These are phyloP conservation scores for Agrochola litura DNA, from an alignment of 2,888 invertebrate genomes.

Conservation along the genomic window DNA sequence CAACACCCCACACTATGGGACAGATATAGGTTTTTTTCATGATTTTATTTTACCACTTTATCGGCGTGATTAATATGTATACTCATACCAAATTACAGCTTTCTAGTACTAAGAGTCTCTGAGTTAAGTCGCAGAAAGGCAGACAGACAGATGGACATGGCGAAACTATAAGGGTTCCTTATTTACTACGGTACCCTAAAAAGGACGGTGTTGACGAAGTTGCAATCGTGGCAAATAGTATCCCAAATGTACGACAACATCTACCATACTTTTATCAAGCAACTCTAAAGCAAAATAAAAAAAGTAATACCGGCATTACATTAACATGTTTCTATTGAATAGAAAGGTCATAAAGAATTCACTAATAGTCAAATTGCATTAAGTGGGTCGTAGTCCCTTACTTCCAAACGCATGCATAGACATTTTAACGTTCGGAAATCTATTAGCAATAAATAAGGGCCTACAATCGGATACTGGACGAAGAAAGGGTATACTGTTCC, in stretches of 20 bases:
- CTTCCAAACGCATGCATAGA: conserved; percentile 82
- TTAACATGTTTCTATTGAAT: conserved; percentile 50
- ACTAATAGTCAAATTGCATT: conserved; percentile 69
- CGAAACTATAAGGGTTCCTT: too few species aligned
- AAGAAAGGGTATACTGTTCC: conserved; percentile 89
- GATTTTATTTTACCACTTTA: too few species aligned
- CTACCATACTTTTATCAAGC: neutral
- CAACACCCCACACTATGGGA: too few species aligned
- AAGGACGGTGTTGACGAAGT: neutral
- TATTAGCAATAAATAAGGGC: conserved; percentile 89
- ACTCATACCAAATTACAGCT: too few species aligned
- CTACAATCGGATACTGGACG: conserved; percentile 84
- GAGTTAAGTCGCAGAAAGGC: too few species aligned
- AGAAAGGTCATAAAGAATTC: conserved; percentile 54
- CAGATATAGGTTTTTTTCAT: too few species aligned
- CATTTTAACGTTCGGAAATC: conserved; percentile 84
- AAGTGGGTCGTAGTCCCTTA: conserved; percentile 75
- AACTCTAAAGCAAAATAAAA: conserved; percentile 25
- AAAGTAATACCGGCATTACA: conserved; percentile 25
- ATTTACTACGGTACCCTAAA: neutral
- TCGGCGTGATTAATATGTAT: too few species aligned
- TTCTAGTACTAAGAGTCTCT: too few species aligned
- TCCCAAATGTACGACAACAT: neutral
- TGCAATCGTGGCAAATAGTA: conserved; percentile 1
- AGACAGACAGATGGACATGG: too few species aligned